Base-by-base conservation (phyloP, 2,797 vertebrate species). In the Podargus strigoides region DNA sequence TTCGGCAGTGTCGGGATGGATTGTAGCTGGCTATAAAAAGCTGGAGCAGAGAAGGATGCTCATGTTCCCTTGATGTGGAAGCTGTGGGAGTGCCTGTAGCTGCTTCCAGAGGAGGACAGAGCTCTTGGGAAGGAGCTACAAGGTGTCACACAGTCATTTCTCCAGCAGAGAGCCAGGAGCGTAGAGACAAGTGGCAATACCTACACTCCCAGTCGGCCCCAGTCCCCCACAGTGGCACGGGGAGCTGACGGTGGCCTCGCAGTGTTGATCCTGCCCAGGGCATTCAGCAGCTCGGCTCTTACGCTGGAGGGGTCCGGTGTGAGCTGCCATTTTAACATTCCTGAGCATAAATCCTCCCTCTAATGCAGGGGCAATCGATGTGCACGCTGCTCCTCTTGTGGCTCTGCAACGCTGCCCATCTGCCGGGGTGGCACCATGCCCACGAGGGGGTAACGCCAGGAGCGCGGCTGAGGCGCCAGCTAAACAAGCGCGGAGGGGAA, bases 341-440 rank as follows among this genome's bases (percentile, higher is more conserved):
- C 87, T 4, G 44, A 42, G 10, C 91, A 60, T 4, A 70, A 62
- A 85, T 69, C 53, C 73, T 60, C 30, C 34, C 58, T 60, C 36
- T 12, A 28, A 23, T 8, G 21, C 14, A 7, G 67, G 4, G 30
- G 11, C 68, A 14, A n/a, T 14, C 7, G 55, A n/a, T 16, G 81
- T 4, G n/a, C 55, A 14, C 41, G 19, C 62, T 16, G 70, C 17
- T 93, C 53, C 83, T 37, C 49, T 72, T 42, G 37, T 42, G 42
- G 79, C 28, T 32, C 44, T 17, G 72, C 83, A 37, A 3, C 10
- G 27, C 56, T 15, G 37, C 81, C 73, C 83, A 88, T 96, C 95
- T 96, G 93, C 88, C n/a, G 9, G 52, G 34, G 17, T 86, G 90
- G 90, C 95, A 68, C 30, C 1, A 14, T 83, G 83, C 85, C 90